Base-by-base conservation (phyloP, 2,797 vertebrate genomes). In the Phrynocephalus forsythii region DNA sequence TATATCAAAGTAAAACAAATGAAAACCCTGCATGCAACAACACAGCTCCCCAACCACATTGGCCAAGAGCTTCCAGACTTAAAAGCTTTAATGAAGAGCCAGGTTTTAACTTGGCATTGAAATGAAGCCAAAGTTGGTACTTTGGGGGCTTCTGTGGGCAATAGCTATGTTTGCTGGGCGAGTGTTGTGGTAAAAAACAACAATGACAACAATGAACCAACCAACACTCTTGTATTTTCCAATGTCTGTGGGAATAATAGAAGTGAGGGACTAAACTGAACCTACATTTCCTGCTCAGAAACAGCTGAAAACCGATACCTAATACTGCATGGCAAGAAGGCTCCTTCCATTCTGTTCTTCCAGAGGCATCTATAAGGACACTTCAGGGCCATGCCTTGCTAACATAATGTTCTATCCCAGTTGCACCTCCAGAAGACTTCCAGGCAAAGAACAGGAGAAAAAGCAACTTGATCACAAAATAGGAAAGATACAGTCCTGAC, bases 301-400 rank as follows among this genome's bases (percentile, higher is more conserved):
- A 73, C 52, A 63, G 20, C 2, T 50, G 0, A 80, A 75, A 15
- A 13, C 56, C 24, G 38, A 67, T 87, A 3, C 48, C 60, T 84
- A 79, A 88, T 79, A 33, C 28, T 76, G 60, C 33, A 73, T 33
- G 86, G 16, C 84, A 38, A 60, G 26, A 13, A 80, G 44, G 80
- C 80, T 84, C 81, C 78, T 90, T 72, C 20, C 1, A 26, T 6
- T 69, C 9, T 8, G 71, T 3, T 13, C 60, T 82, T 50, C 63
- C 15, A 52, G 1, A 0, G 0, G 1, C 60, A 85, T 3, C 1
- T 9, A 3, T 50, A 50, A 16, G 72, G 75, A 77, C n/a, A 52
- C 71, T 75, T 26, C 48, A 13, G 77, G 67, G 24, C 67, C 67
- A 16, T 84, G 6, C 78, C 22, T 38, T 48, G 52, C 80, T 71